Evolutionary conservation across 2,113 vertebrate genomes (phyloP).

Genomic region (Oostethus manadensis): DNA sequence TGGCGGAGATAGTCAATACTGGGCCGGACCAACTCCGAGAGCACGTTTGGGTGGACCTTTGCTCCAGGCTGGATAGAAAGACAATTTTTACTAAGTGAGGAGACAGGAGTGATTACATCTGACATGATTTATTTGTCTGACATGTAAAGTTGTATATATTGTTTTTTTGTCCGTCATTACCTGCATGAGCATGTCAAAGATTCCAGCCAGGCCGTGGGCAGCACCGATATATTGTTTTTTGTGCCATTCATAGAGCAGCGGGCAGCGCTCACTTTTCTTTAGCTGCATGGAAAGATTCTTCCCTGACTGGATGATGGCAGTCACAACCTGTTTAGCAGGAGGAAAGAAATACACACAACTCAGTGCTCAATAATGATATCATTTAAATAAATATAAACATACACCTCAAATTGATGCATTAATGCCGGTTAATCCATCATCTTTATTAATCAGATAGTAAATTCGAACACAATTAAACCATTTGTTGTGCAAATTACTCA

Average conservation of each 20-base stretch:
- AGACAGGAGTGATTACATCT: background rate
- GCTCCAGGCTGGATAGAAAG: constrained; percentile 75
- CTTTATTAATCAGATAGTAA: no score
- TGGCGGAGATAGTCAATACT: constrained; percentile 94
- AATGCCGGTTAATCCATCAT: no score
- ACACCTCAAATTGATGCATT: no score
- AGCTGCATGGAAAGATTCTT: constrained; percentile 84
- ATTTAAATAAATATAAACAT: no score
- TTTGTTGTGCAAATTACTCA: no score
- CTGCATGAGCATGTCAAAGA: constrained; percentile 94
- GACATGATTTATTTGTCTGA: background rate
- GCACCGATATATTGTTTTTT: constrained; percentile 94
- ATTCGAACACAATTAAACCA: no score
- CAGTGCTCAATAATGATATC: no score
- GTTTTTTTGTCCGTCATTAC: constrained; percentile 41
- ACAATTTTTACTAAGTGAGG: background rate
- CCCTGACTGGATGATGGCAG: constrained; percentile 85
- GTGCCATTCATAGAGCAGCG: constrained; percentile 94
- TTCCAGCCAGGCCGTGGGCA: constrained; percentile 89
- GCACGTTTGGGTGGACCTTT: constrained; percentile 77
- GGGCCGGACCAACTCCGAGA: constrained; percentile 86
- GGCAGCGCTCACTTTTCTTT: constrained; percentile 87
- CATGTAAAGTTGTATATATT: no score
- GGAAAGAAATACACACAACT: background rate
- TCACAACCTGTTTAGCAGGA: constrained; percentile 74